Evolutionary conservation across 2,888 invertebrate genomes (phyloP).

Genomic region (Drosophila falleni): DNA sequence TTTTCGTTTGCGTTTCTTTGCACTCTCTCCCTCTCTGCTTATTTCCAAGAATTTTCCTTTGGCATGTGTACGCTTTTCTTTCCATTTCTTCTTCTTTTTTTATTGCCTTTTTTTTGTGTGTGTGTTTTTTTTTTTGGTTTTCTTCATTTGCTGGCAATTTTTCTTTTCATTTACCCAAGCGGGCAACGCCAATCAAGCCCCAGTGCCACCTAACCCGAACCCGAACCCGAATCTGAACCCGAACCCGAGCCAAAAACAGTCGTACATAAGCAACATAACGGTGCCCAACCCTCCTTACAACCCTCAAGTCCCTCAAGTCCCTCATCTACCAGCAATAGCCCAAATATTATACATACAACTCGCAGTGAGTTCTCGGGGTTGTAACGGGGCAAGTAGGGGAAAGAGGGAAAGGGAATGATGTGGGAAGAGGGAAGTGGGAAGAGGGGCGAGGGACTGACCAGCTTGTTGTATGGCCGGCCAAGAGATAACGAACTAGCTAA

Average conservation of each 20-base stretch:
- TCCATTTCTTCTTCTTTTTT: slow-evolving; percentile 1
- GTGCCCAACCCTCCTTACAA: slow-evolving; percentile 19
- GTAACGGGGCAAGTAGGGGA: not conserved
- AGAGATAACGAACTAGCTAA: slow-evolving; percentile 74
- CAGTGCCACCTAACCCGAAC: slow-evolving; percentile 37
- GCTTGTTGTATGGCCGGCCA: slow-evolving; percentile 26
- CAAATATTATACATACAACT: slow-evolving; percentile 67
- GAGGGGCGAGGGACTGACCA: slow-evolving; percentile 5
- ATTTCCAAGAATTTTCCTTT: slow-evolving; percentile 65
- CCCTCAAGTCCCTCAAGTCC: too few relatives aligned
- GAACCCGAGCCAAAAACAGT: slow-evolving; percentile 3
- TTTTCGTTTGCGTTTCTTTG: slow-evolving; percentile 26
- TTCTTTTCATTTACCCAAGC: slow-evolving; percentile 70
- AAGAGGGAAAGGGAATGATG: not conserved
- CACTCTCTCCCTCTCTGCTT: slow-evolving; percentile 23
- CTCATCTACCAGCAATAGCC: slow-evolving; percentile 20
- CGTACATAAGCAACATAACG: slow-evolving; percentile 40
- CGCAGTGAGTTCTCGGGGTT: slow-evolving; percentile 19
- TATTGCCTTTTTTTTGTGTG: slow-evolving; percentile 8
- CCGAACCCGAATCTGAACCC: slow-evolving; percentile 26
- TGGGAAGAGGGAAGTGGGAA: slow-evolving; percentile 8
- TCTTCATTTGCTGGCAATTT: slow-evolving; percentile 72
- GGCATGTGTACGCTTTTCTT: slow-evolving; percentile 38
- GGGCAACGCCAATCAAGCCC: slow-evolving; percentile 62
- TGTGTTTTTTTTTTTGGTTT: slow-evolving; percentile 29